Conservation (phyloP, 2,113 vertebrate species). For the Chrysemys picta region DNA sequence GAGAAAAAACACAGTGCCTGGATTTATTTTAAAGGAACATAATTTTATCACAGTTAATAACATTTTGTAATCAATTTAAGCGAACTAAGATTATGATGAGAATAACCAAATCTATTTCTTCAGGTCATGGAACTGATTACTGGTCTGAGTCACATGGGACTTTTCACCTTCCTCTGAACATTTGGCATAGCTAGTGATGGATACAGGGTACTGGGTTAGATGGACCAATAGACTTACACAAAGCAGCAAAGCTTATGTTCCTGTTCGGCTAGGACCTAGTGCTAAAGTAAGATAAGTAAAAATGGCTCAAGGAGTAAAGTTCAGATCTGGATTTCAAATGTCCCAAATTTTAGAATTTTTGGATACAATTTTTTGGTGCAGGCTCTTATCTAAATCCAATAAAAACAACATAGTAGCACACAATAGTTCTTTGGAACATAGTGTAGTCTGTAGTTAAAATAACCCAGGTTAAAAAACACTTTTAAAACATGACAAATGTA, state of each 20-base stretch:
- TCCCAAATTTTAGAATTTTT: conserved; percentile 45
- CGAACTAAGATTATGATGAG: neutral
- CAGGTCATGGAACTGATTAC: neutral
- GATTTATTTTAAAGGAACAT: neutral
- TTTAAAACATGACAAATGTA: conserved; percentile 31
- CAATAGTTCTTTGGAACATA: neutral
- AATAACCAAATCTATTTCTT: neutral
- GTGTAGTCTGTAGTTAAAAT: neutral
- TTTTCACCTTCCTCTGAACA: neutral
- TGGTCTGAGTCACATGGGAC: neutral
- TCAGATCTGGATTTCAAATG: neutral
- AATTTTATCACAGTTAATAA: neutral
- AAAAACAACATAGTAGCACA: neutral
- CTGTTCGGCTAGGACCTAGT: neutral
- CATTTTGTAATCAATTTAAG: conserved; percentile 19
- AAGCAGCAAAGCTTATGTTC: neutral
- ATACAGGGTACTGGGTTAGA: conserved; percentile 5
- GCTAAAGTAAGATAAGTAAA: conserved; percentile 35
- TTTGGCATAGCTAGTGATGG: neutral
- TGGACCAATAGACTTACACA: neutral
- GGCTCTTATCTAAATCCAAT: conserved; percentile 10
- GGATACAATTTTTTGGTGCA: conserved; percentile 18
- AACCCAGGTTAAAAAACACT: neutral
- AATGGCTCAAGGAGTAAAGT: conserved; percentile 24
- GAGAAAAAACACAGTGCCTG: neutral